Evolutionary conservation across 35 echinoderm and acorn worm genomes (phyloP).

Genomic region (Apostichopus californicus): DNA sequence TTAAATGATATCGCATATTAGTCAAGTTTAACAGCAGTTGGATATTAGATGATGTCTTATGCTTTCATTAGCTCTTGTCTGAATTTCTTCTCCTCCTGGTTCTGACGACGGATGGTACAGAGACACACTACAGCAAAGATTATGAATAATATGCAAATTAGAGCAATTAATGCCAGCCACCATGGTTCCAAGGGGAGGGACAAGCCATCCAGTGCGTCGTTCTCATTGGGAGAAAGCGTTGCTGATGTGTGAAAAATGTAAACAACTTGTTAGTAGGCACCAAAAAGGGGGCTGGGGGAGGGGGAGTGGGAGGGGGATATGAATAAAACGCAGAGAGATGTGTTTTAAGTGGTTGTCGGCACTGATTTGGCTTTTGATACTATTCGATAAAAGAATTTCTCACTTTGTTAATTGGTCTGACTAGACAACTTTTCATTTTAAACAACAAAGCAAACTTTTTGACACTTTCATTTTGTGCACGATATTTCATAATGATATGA

Average conservation of each 20-base stretch:
- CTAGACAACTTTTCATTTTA: too few species aligned
- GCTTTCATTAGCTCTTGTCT: conserved; percentile 25
- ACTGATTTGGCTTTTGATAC: too few species aligned
- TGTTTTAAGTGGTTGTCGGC: too few species aligned
- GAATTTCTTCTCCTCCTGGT: conserved; percentile 50
- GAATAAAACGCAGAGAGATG: too few species aligned
- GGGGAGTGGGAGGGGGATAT: not conserved
- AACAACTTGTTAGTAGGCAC: not conserved
- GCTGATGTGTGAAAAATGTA: not conserved
- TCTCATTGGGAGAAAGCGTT: conserved; percentile 3
- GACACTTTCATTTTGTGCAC: too few species aligned
- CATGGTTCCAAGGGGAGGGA: conserved; percentile 46
- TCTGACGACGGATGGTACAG: conserved; percentile 50
- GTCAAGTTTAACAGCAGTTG: not conserved
- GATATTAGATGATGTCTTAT: not conserved
- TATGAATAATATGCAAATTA: conserved; percentile 50
- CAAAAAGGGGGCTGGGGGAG: not conserved
- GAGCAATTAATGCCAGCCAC: conserved; percentile 59
- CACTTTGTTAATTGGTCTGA: too few species aligned
- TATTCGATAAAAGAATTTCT: too few species aligned
- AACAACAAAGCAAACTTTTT: too few species aligned
- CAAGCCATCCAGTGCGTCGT: not conserved
- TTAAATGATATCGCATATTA: not conserved
- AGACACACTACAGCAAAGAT: conserved; percentile 54
- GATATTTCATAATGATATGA: too few species aligned